A percentile compares a stretch with the other conserved stretches of the same genome.
These are phyloP conservation scores for Silvanus unidentatus DNA, from an alignment of 2,888 invertebrate species.

Conservation along the genomic window DNA sequence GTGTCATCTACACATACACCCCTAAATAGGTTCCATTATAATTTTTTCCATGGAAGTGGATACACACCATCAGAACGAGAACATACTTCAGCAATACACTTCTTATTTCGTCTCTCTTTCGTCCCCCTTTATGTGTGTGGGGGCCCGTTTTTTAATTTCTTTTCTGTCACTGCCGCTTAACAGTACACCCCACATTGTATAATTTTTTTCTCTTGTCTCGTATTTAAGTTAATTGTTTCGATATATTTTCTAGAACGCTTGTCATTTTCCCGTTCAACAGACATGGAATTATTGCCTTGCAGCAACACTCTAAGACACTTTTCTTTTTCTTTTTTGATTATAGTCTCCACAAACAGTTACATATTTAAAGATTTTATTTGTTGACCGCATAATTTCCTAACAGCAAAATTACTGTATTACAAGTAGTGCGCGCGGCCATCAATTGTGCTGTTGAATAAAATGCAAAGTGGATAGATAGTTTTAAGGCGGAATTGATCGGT, in stretches of 20 bases:
- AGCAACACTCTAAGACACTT: too few species aligned
- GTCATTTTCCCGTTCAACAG: constrained; percentile 19
- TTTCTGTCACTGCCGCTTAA: constrained; percentile 35
- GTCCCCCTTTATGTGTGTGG: too few species aligned
- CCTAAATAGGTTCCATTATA: constrained; percentile 1
- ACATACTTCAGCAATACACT: too few species aligned
- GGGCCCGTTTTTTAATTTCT: constrained; percentile 36
- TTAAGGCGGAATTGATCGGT: neutral
- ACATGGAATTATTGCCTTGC: too few species aligned
- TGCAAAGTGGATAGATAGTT: neutral
- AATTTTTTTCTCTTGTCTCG: constrained; percentile 38
- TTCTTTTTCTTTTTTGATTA: neutral
- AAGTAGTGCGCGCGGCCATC: neutral
- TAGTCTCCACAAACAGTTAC: neutral
- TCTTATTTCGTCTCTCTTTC: too few species aligned
- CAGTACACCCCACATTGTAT: constrained; percentile 32
- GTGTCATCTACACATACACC: constrained; percentile 16
- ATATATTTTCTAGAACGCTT: constrained; percentile 34
- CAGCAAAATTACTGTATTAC: too few species aligned
- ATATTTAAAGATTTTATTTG: neutral
- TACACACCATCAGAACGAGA: too few species aligned
- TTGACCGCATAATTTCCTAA: too few species aligned
- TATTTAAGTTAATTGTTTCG: constrained; percentile 41
- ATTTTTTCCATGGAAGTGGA: too few species aligned
- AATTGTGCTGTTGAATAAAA: too few species aligned